These are phyloP conservation scores for Hyposoter dolosus DNA, from an alignment of 2,888 invertebrate genomes.

Conservation along the genomic window DNA sequence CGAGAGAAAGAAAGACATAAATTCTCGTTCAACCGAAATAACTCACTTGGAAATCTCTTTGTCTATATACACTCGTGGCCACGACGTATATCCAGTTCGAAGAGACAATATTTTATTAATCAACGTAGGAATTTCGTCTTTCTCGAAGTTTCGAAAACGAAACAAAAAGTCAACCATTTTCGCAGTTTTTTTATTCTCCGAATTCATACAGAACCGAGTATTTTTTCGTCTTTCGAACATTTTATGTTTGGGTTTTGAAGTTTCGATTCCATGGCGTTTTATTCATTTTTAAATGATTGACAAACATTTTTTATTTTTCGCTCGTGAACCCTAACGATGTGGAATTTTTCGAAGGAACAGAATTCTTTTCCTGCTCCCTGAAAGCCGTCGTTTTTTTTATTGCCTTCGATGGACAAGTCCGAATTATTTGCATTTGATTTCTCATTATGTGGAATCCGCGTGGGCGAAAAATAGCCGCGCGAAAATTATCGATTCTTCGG, in stretches of 20 bases:
- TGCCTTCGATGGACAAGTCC: background rate
- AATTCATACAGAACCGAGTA: background rate
- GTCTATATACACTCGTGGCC: slow-evolving; percentile 17
- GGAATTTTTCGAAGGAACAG: background rate
- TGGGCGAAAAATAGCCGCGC: background rate
- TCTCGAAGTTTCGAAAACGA: background rate
- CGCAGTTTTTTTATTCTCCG: background rate
- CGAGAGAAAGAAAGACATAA: slow-evolving; percentile 32
- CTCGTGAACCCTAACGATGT: background rate
- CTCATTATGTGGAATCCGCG: background rate
- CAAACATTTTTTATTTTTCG: background rate
- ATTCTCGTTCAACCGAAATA: slow-evolving; percentile 57
- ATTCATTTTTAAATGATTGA: background rate
- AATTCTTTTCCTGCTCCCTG: background rate
- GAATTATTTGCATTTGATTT: background rate
- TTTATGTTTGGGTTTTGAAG: background rate
- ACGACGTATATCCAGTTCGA: background rate
- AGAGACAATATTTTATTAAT: background rate
- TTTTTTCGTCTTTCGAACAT: background rate
- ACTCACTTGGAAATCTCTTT: slow-evolving; percentile 58
- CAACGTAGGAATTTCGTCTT: background rate
- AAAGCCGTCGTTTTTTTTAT: background rate
- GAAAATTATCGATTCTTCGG: background rate
- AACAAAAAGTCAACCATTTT: background rate
- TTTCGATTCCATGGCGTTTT: background rate